phyloP scores from a whole-genome alignment of 2,113 vertebrate species.

The Bombycilla garrulus region DNA sequence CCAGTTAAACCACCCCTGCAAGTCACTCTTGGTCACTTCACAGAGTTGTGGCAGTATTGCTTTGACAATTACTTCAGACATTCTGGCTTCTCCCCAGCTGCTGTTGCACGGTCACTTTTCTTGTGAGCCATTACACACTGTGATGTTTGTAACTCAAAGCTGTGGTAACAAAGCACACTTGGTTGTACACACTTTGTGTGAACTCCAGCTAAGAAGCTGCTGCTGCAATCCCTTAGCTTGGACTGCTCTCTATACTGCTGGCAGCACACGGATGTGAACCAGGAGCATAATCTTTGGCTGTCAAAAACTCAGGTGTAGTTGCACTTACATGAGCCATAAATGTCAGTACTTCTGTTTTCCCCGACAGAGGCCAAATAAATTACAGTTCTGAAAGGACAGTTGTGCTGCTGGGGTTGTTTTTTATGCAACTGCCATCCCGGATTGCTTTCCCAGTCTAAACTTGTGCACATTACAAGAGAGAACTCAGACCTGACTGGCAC shows the following conservation, averaged over 20 bases:
- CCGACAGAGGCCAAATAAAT: neutral
- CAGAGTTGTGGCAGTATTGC: neutral
- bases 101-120: neutral
- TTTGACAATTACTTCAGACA: neutral
- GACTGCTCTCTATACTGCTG: neutral
- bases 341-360: neutral
- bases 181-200: neutral
- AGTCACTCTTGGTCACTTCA: neutral
- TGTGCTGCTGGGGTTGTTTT: neutral
- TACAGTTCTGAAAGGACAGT: neutral
- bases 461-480: neutral
- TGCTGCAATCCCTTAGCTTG: neutral
- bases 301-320: neutral
- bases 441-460: neutral
- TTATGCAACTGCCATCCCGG: neutral
- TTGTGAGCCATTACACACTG: neutral
- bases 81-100: neutral
- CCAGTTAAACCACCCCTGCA: neutral
- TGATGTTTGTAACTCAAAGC: neutral
- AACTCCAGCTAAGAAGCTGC: neutral
- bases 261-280: neutral
- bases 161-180: neutral
- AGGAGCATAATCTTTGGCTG: neutral
- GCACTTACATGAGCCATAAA: neutral
- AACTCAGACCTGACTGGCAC: neutral